Base-by-base conservation (phyloP, 2,797 vertebrate genomes). In the Microcaecilia unicolor region DNA sequence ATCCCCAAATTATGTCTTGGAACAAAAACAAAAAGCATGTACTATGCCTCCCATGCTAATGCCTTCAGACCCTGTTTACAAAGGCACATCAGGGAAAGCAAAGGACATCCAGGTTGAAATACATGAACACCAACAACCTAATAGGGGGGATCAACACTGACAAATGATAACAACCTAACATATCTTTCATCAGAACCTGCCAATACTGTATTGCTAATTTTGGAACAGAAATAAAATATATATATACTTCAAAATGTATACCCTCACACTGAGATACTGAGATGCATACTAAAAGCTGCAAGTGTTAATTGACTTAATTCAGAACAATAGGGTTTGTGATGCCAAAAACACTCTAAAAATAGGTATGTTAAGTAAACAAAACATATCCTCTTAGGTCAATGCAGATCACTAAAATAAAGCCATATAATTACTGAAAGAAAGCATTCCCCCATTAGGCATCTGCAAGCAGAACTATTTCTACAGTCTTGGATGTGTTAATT, bases 401-500 rank as follows among this genome's bases (percentile, higher is more conserved):
- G 31, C 28, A 46, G 56, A 61, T 48, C 3, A 30, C 38, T 18
- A 29, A 48, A 67, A 52, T 21, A 51, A 55, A 68, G 51, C 33
- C 28, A 49, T 51, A 38, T 70, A 73, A 78, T 77, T 67, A 76
- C 42, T 29, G 37, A 45, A 47, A 58, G 52, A 64, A 70, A 67
- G 52, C 51, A 55, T 66, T 58, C 40, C 62, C 69, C 61, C 50
- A 58, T 74, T 62, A 80, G 50, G 64, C 70, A 72, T 71, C 69
- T 70, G 67, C 40, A 56, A 60, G 57, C 48, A 57, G 31, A 58
- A 58, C 56, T 66, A 48, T 58, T 78, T 52, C 65, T 72, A 70
- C 4, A 8, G 37, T 28, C 46, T 45, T 70, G 57, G 6, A 68
- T 75, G 77, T 78, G 72, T 81, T 86, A 84, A 87, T 87, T 81